phyloP scores from a whole-genome alignment of 2,797 vertebrate genomes.

The Scarus forsteni region DNA sequence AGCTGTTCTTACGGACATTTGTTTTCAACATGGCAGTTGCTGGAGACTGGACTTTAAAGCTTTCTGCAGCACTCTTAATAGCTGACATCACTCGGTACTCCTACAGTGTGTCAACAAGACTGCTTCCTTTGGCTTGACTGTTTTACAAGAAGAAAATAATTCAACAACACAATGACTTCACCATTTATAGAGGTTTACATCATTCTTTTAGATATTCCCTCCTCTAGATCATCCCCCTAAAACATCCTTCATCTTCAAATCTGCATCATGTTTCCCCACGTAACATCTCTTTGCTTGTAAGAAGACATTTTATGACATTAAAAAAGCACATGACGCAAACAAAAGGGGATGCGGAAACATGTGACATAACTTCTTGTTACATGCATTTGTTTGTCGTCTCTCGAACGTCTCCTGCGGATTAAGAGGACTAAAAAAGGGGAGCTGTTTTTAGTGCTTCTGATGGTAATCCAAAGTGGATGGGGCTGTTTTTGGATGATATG shows the following conservation, averaged over 20 bases:
- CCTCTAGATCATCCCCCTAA: background rate
- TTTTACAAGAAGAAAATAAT: background rate
- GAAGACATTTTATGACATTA: background rate
- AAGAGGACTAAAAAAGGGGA: conserved; percentile 34
- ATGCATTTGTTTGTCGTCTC: conserved; percentile 20
- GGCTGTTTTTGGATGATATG: conserved; percentile 17
- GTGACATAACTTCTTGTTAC: conserved; percentile 32
- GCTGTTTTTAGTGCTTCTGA: conserved; percentile 33
- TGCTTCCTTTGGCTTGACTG: background rate
- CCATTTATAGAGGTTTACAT: conserved; percentile 5
- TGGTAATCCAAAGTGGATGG: conserved; percentile 42
- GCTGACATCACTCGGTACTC: too few relatives aligned
- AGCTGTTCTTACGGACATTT: too few relatives aligned
- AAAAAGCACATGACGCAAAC: conserved; percentile 16
- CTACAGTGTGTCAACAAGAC: too few relatives aligned
- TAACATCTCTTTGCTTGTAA: conserved; percentile 11
- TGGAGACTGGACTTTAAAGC: too few relatives aligned
- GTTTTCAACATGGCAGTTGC: too few relatives aligned
- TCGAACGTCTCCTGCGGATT: conserved; percentile 41
- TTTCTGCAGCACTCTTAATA: too few relatives aligned
- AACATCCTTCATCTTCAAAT: conserved; percentile 3
- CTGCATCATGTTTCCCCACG: background rate
- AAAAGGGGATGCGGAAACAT: conserved; percentile 1
- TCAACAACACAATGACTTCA: background rate
- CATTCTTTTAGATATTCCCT: background rate